Base-by-base conservation (phyloP, 2,888 invertebrate genomes). In the Watsonalla cultraria region DNA sequence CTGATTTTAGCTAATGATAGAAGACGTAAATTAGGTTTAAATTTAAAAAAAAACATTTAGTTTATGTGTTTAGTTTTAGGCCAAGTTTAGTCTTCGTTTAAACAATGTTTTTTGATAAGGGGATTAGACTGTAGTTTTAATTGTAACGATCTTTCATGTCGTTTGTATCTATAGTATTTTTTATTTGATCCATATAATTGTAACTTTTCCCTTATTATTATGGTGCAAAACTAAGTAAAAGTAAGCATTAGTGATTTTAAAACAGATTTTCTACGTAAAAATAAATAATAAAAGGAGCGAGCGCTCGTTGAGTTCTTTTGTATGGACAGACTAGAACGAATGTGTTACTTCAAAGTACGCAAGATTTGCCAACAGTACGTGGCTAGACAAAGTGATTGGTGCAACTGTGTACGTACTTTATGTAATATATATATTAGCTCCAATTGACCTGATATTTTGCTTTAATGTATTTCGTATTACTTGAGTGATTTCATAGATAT, bases 301-400 rank as follows among this genome's bases (percentile, higher is more conserved):
- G 53, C 54, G 48, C 70, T 64, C 80, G 80, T 80, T 76, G 73
- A 81, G 60, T 66, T 82, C 81, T 80, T 78, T 78, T 73, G 58
- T 74, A 72, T 54, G 39, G 54, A 53, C 11, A 49, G 14, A 14
- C 14, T 24, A 24, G 24, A 5, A 37, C 7, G 7, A 48, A 37
- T 15, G 5, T 11, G 5, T 6, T 0, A 48, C 33, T 47, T 47
- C 0, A 8, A 5, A 6, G 11, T 4, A 47, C 5, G 6, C 13
- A 7, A 42, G 5, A 45, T 47, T 35, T 51, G 48, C 11, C 45
- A 50, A 45, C 9, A 42, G 6, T 35, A 51, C 33, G 53, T 53
- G n/a, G 46, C 48, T 33, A 57, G 54, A 15, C 48, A 47, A 55
- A 58, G 61, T 46, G 58, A 65, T 49, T 52, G 37, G 37, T 39